Base-by-base conservation (phyloP, 2,888 invertebrate species). In the Trichacis sp. region DNA sequence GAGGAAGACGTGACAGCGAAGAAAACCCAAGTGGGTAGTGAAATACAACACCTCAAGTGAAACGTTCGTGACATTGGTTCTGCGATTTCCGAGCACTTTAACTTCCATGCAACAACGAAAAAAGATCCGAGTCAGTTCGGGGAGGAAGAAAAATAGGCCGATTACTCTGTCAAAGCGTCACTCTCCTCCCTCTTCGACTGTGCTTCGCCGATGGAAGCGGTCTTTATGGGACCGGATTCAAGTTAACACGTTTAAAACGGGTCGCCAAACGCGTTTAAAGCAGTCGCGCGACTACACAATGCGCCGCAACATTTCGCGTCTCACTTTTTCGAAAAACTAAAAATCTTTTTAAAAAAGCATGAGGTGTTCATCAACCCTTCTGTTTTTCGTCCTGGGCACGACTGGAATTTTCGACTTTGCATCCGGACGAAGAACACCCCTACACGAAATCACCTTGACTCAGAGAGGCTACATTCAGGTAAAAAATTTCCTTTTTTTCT, bases 381-480 rank as follows among this genome's bases (percentile, higher is more conserved):
- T n/a, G n/a, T n/a, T n/a, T n/a, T n/a, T n/a, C n/a, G n/a, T n/a
- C n/a, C n/a, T n/a, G n/a, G n/a, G n/a, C n/a, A n/a, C n/a, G n/a
- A n/a, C n/a, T n/a, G n/a, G n/a, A n/a, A n/a, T 24, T 8, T 24
- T 8, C 24, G 8, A 24, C 8, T 33, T n/a, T n/a, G 8, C n/a
- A 3, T 11, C 11, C 8, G 33, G 11, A 9, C 2, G n/a, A 17
- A 51, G 20, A 47, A 78, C 80, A 3, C 78, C 80, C 0, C 86
- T 90, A 62, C 88, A 89, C 72, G 90, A 90, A 84, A 87, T 89
- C 17, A 83, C 87, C 11, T 81, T 91, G n/a, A 89, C 89, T 1
- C 91, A 91, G 79, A 88, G 87, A 75, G 91, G 91, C 73, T 91
- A 88, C 74, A 89, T 91, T 47, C 91, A 91, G 88, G 91, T 91